phyloP scores from a whole-genome alignment of 2,797 vertebrate genomes.

The Rhinophrynus dorsalis region DNA sequence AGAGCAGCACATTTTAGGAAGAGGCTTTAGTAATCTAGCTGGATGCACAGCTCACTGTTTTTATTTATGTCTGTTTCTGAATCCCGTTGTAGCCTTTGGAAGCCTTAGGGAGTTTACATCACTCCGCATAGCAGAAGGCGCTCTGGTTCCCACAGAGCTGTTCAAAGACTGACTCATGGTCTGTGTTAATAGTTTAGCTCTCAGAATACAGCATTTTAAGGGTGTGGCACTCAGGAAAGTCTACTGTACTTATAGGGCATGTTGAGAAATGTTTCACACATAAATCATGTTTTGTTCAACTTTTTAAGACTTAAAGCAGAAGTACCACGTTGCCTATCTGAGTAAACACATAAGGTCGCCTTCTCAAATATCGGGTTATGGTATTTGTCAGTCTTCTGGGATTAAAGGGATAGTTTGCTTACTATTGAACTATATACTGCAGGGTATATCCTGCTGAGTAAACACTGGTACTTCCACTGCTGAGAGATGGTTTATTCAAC shows the following conservation, averaged over 20 bases:
- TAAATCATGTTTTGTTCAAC: conserved; percentile 65
- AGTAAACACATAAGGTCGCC: not conserved
- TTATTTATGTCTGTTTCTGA: conserved; percentile 74
- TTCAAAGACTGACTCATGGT: conserved; percentile 81
- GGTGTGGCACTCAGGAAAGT: conserved; percentile 73
- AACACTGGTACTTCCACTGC: too few relatives aligned
- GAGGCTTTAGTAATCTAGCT: conserved; percentile 55
- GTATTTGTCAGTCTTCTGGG: not conserved
- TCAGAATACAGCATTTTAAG: conserved; percentile 78
- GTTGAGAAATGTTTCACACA: conserved; percentile 78
- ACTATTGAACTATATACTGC: too few relatives aligned
- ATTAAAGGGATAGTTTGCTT: too few relatives aligned
- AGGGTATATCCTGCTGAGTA: too few relatives aligned
- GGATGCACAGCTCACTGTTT: conserved; percentile 59
- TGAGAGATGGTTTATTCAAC: too few relatives aligned
- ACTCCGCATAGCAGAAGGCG: conserved; percentile 78
- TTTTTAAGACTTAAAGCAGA: conserved; percentile 48
- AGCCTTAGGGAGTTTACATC: conserved; percentile 82
- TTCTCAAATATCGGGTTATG: not conserved
- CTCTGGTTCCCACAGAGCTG: conserved; percentile 83
- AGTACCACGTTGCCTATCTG: conserved; percentile 4
- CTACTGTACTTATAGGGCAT: conserved; percentile 78
- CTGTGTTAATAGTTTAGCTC: conserved; percentile 82
- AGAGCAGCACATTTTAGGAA: conserved; percentile 44
- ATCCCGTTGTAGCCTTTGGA: conserved; percentile 76